Evolutionary conservation across 2,888 invertebrate species (phyloP), one percentile per base, ranked within the genome.

Genomic region (Zele albiditarsus): DNA sequence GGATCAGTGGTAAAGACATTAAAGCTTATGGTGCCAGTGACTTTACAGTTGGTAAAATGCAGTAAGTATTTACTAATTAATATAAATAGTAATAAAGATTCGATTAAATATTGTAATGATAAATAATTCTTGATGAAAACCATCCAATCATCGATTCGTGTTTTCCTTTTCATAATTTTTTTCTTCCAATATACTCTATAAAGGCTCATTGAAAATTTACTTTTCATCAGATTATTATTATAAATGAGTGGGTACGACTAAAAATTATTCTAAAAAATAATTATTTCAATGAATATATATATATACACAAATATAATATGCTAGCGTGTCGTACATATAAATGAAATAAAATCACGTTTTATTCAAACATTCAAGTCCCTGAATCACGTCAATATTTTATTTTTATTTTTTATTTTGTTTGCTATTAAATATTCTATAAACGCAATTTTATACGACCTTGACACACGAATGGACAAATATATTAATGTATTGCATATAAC

Each of bases 11-110:
- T 68, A 91, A 90, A 77, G 91, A 94, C 79, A 91, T 94, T 79
- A 91, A 91, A 77, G 92, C 93, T 3, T 91, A 89, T 79, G 94
- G 94, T 6, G 93, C 94, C 3, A 93, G 93, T 82, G 92, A 93
- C 78, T 94, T 92, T 81, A 89, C 91, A 38, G 90, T 94, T 0
- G 90, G 90, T 67, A 91, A 90, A 46, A 81, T 94, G 66, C 92
- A 91, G 92, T 92, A 86, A 90, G 89, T 85, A 69, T 57, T 60
- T 27, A 53, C 63, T 12, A 4, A 12, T 8, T 12, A 38, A 38
- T 38, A 38, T 38, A 12, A 38, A 38, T 38, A 38, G 8, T 2
- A 38, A 38, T 38, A 38, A 38, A 12, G 2, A 2, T 2, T 8
- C 12, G 38, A 8, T 31, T 6, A 31, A 6, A 31, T 31, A 3